These are phyloP conservation scores for Bugulina stolonifera DNA, from an alignment of 2,888 invertebrate species.

Conservation along the genomic window DNA sequence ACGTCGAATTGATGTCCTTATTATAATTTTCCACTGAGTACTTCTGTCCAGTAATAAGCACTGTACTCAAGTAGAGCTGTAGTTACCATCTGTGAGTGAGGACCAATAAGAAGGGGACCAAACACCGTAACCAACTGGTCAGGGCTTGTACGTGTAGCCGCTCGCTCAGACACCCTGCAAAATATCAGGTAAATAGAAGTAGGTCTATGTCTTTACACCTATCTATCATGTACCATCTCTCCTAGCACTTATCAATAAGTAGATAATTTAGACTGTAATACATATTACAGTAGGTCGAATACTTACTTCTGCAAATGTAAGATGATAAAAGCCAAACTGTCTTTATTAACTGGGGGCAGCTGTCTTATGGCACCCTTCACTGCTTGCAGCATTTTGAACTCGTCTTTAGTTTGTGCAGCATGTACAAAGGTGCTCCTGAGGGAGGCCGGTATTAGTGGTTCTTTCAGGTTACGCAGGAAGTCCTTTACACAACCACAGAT, in stretches of 20 bases:
- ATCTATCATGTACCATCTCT: no score
- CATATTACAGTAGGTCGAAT: no score
- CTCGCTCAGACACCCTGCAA: conserved; percentile 70
- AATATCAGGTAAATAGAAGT: neutral
- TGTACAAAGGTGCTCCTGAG: conserved; percentile 76
- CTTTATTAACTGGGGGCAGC: conserved; percentile 85
- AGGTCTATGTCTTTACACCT: no score
- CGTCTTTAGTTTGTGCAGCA: conserved; percentile 57
- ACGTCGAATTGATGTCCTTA: no score
- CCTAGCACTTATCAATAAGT: no score
- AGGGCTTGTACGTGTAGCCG: conserved; percentile 83
- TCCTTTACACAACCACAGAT: conserved; percentile 90
- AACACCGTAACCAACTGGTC: conserved; percentile 84
- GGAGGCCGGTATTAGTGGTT: conserved; percentile 77
- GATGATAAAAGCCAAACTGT: conserved; percentile 86
- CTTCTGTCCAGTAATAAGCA: conserved; percentile 2
- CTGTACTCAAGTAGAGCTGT: conserved; percentile 11
- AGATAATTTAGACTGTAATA: no score
- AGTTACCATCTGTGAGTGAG: conserved; percentile 59
- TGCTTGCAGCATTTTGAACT: conserved; percentile 61
- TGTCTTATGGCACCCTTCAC: neutral
- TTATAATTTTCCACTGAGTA: neutral
- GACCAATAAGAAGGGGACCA: conserved; percentile 86
- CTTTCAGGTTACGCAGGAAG: conserved; percentile 79
- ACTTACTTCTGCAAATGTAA: conserved; percentile 64